Evolutionary conservation across 2,113 vertebrate genomes (phyloP), one percentile per base, ranked within the genome.

Genomic region (Osmerus eperlanus): DNA sequence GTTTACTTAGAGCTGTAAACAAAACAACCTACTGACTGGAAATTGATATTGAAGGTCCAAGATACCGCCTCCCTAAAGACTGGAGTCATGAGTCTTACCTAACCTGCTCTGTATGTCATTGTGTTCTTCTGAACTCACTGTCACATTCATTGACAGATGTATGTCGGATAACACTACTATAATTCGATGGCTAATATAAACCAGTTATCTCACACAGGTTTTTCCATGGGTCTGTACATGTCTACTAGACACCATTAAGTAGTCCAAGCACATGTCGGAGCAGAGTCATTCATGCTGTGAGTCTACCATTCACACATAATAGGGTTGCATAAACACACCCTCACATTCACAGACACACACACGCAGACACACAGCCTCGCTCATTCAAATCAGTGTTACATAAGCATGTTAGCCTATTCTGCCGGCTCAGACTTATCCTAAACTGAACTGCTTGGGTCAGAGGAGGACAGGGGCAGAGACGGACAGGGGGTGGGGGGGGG

Each of bases 381-480:
- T 86, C 77, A 84, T 79, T 81, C 79, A 84, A 73, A 82, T 68
- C 8, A 67, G 12, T 55, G 85, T 90, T 87, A 81, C 61, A 74
- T 84, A 89, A 90, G 66, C 67, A 29, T 23, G 63, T 81, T 80
- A 70, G 47, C 74, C 72, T 75, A 58, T 53, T 63, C 73, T 70
- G 66, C 61, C 15, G n/a, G 64, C 60, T 8, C 8, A 83, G 79
- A 82, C 77, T 52, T 71, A 78, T 84, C 85, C 82, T 76, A 12
- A 75, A 12, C 7, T 81, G 79, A 83, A 81, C 82, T 75, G 59
- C 62, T 21, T 16, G 55, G 18, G 53, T 78, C 72, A 72, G 12
- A 56, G 13, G 23, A 56, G 76, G 78, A 78, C 73, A 75, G 8
- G 36, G 6, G n/a, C 3, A 65, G 64, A 19, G 21, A 61, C 25